Evolutionary conservation across 2,888 invertebrate genomes (phyloP), one percentile per base, ranked within the genome.

Genomic region (Xanthia icteritia): DNA sequence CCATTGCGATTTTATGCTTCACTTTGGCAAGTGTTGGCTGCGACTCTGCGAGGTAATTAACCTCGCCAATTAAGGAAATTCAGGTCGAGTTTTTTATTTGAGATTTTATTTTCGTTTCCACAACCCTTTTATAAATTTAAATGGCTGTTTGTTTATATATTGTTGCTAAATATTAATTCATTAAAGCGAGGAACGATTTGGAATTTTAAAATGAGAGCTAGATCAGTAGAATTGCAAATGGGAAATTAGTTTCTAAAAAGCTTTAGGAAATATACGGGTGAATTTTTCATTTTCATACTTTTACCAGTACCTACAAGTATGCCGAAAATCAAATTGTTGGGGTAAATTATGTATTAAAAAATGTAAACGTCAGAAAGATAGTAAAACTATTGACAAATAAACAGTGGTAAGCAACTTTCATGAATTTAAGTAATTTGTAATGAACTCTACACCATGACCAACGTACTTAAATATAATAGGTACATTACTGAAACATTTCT

Each of bases 21-120:
- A 65, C 67, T 84, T 83, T 81, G 79, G 82, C 79, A 85, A 85
- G 76, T 79, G 82, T 77, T 85, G 72, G 71, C 73, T 61, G 54
- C 39, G 71, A 69, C 64, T 68, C 72, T 51, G 63, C 65, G 73
- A 64, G 66, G 83, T 88, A 89, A 88, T 89, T 89, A 87, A 86
- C 77, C 77, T 75, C 75, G 77, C 83, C 82, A 88, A 89, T 87
- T 88, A 86, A 74, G 68, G 69, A 75, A 85, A 83, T 82, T 88
- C 77, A 80, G 79, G 79, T 73, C 80, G 58, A 63, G 66, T 78
- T 79, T 83, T 86, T 83, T 83, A 76, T 81, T 45, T 72, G 66
- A 63, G 73, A 78, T 85, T 84, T 88, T 86, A 88, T 88, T 88
- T 78, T 31, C 76, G 54, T 81, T 88, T 79, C 72, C 73, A 56